phyloP scores from a whole-genome alignment of 2,888 invertebrate genomes.

The Tetragnatha montana region DNA sequence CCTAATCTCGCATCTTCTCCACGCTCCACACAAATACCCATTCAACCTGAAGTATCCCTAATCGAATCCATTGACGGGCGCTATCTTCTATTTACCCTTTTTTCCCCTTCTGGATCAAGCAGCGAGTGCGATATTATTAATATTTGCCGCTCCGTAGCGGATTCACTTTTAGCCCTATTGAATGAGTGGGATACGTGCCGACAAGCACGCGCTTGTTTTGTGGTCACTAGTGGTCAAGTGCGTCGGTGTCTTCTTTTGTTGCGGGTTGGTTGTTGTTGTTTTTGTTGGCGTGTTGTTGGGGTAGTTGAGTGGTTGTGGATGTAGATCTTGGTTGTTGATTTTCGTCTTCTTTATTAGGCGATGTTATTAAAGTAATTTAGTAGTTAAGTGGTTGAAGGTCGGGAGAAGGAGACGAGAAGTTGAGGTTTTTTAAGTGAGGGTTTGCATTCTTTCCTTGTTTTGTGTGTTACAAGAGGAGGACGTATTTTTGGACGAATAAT shows the following conservation, averaged over 20 bases:
- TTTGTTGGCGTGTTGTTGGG: background rate
- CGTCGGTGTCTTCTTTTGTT: background rate
- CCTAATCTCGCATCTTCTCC: background rate
- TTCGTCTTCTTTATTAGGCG: background rate
- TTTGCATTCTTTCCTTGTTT: no score
- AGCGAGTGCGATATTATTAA: background rate
- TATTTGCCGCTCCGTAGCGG: background rate
- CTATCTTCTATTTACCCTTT: conserved; percentile 25
- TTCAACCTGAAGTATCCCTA: conserved; percentile 7
- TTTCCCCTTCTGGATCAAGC: conserved; percentile 9
- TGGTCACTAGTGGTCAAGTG: background rate
- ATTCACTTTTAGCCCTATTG: conserved; percentile 15
- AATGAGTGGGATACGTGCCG: conserved; percentile 25
- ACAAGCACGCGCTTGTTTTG: conserved; percentile 11
- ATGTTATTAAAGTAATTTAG: background rate
- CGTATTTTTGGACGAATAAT: no score
- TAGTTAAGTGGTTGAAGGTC: background rate
- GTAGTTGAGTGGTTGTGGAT: background rate
- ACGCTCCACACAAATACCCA: background rate
- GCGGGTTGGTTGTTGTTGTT: background rate
- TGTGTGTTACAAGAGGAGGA: no score
- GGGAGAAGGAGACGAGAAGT: no score
- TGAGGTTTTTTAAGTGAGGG: no score
- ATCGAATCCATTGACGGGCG: conserved; percentile 29
- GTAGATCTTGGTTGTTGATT: background rate